Conservation (phyloP, 2,113 vertebrate species). For the Trogon surrucura region DNA sequence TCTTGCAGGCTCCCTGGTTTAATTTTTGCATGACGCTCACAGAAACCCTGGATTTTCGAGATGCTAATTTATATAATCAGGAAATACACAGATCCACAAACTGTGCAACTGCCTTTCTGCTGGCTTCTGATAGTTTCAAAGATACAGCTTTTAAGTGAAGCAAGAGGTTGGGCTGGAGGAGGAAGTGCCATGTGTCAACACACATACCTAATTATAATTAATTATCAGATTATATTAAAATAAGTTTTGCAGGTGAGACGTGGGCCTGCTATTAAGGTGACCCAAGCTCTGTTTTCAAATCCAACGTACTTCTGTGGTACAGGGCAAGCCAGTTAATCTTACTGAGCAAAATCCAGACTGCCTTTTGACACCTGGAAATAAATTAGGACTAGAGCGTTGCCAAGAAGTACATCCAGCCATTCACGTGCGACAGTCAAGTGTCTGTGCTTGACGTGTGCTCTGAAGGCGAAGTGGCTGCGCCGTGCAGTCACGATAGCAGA, state of each 20-base stretch:
- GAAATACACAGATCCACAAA: background rate
- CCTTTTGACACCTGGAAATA: background rate
- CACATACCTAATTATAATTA: rapidly evolving
- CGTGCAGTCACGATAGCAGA: rapidly evolving
- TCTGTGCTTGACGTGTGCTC: background rate
- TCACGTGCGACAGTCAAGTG: background rate
- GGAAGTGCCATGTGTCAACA: background rate
- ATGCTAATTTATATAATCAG: background rate
- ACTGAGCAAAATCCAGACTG: background rate
- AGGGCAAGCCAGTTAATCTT: background rate
- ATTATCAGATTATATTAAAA: background rate
- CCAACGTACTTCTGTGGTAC: background rate
- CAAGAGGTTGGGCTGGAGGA: background rate
- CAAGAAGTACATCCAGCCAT: background rate
- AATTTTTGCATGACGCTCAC: background rate
- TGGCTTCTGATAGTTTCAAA: background rate
- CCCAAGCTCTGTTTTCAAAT: background rate
- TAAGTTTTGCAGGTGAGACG: rapidly evolving
- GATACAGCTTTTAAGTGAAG: background rate
- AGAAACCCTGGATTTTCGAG: background rate
- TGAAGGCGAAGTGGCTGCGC: no score
- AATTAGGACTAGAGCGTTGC: background rate
- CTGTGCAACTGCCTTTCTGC: background rate
- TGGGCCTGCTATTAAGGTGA: background rate
- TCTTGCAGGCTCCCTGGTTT: background rate